A percentile compares a stretch with the other conserved stretches of the same genome.
Conservation (phyloP, 2,113 vertebrate genomes). For the Lophius piscatorius region DNA sequence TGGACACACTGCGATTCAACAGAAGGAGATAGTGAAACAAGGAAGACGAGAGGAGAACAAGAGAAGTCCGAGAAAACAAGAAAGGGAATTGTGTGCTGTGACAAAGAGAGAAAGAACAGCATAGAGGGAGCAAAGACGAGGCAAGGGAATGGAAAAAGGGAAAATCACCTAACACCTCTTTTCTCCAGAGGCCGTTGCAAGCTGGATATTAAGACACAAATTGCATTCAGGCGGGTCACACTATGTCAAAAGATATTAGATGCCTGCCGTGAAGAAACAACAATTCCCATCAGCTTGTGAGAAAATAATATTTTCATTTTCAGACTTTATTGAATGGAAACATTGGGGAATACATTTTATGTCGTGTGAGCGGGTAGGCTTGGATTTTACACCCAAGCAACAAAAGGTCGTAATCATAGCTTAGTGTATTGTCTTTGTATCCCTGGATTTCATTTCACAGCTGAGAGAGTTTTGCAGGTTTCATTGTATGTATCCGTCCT, state of each 20-base stretch:
- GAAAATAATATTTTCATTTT: slow-evolving; percentile 99
- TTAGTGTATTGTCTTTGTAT: slow-evolving; percentile 85
- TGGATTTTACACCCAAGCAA: slow-evolving; percentile 83
- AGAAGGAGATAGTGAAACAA: slow-evolving; percentile 51
- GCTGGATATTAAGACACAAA: slow-evolving; percentile 99
- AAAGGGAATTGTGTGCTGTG: slow-evolving; percentile 25
- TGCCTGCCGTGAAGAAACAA: slow-evolving; percentile 95
- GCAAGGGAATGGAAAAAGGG: slow-evolving; percentile 38
- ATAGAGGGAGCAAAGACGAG: slow-evolving; percentile 28
- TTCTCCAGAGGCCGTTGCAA: slow-evolving; percentile 88
- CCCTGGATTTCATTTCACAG: slow-evolving; percentile 91
- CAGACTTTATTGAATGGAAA: slow-evolving; percentile 98
- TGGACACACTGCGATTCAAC: slow-evolving; percentile 67
- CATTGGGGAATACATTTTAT: slow-evolving; percentile 95
- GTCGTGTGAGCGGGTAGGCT: slow-evolving; percentile 84
- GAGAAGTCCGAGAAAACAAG: slow-evolving; percentile 1
- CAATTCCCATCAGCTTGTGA: slow-evolving; percentile 97
- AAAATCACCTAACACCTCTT: slow-evolving; percentile 77
- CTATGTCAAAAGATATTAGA: slow-evolving; percentile 98
- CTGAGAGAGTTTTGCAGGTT: slow-evolving; percentile 84
- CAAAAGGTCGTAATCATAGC: slow-evolving; percentile 89
- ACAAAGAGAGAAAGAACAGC: slow-evolving; percentile 25
- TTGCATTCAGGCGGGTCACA: slow-evolving; percentile 97
- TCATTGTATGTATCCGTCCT: slow-evolving; percentile 14
- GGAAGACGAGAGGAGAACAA: slow-evolving; percentile 28